phyloP scores from a whole-genome alignment of 2,888 invertebrate species.

The Aphidoletes aphidimyza region DNA sequence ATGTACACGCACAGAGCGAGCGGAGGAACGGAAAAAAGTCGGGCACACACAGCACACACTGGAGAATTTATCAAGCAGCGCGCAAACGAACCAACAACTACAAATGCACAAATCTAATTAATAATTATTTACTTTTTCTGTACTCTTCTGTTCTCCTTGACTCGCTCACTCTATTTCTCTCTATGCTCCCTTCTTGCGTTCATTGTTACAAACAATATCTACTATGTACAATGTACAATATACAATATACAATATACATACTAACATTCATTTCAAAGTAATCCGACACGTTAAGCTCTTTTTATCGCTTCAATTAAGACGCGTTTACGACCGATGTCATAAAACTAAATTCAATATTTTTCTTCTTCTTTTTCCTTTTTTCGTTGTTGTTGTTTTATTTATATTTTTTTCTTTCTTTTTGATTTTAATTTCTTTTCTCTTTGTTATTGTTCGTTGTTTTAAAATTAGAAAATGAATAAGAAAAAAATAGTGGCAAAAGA shows the following conservation, averaged over 20 bases:
- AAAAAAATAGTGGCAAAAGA: background rate
- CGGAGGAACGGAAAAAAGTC: conserved; percentile 4
- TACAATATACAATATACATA: background rate
- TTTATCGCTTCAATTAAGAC: conserved; percentile 51
- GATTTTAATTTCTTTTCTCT: conserved; percentile 38
- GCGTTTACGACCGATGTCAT: conserved; percentile 51
- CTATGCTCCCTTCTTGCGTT: conserved; percentile 2
- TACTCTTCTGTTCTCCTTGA: background rate
- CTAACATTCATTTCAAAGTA: conserved; percentile 49
- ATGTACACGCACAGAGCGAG: background rate
- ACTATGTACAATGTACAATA: conserved; percentile 24
- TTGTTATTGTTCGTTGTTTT: conserved; percentile 14
- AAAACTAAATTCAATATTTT: conserved; percentile 50
- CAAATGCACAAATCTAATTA: conserved; percentile 51
- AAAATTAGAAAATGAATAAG: conserved; percentile 37
- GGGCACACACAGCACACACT: conserved; percentile 9
- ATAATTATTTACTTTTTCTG: conserved; percentile 40
- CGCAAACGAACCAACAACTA: conserved; percentile 51
- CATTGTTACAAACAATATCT: conserved; percentile 51
- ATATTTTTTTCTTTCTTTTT: background rate
- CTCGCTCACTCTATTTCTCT: background rate
- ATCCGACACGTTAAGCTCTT: conserved; percentile 51
- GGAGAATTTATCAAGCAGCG: conserved; percentile 47
- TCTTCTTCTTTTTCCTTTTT: conserved; percentile 28
- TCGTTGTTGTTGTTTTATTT: background rate